Percentiles rank a stretch among this genome's conserved stretches.
Evolutionary conservation across 2,888 invertebrate species (phyloP).

Genomic region (Pseudococcus jackbeardsleyi): DNA sequence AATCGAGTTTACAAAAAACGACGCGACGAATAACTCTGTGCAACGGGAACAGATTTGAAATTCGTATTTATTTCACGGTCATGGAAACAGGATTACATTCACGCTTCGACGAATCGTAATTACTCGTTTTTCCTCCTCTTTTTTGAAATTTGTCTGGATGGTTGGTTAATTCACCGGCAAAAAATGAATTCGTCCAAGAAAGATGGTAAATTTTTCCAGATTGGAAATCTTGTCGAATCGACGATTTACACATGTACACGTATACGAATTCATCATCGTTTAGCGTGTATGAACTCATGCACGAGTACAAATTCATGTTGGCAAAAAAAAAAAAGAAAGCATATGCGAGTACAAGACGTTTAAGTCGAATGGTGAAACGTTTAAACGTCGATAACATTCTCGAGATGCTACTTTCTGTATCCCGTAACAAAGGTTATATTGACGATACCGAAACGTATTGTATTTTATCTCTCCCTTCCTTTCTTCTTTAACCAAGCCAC

Average conservation of each 20-base stretch:
- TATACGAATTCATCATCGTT: background rate
- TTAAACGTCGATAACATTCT: background rate
- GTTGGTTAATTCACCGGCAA: background rate
- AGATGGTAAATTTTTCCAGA: background rate
- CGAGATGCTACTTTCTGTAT: background rate
- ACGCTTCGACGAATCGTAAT: conserved; percentile 18
- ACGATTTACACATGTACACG: background rate
- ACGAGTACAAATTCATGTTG: no score
- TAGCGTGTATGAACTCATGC: no score
- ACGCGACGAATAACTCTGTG: background rate
- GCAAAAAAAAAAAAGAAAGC: no score
- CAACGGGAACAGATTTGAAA: background rate
- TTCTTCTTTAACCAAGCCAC: background rate
- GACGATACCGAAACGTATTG: background rate
- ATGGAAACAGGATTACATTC: conserved; percentile 13
- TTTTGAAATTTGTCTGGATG: background rate
- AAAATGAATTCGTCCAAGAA: background rate
- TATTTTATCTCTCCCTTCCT: background rate
- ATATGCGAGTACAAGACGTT: background rate
- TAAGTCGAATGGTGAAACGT: background rate
- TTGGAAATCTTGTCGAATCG: background rate
- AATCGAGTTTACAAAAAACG: background rate
- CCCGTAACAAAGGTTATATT: background rate
- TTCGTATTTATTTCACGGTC: conserved; percentile 7
- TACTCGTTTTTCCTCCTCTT: background rate